Conservation (phyloP, 1,140 invertebrate species). For the Thereuonema tuberculata region DNA sequence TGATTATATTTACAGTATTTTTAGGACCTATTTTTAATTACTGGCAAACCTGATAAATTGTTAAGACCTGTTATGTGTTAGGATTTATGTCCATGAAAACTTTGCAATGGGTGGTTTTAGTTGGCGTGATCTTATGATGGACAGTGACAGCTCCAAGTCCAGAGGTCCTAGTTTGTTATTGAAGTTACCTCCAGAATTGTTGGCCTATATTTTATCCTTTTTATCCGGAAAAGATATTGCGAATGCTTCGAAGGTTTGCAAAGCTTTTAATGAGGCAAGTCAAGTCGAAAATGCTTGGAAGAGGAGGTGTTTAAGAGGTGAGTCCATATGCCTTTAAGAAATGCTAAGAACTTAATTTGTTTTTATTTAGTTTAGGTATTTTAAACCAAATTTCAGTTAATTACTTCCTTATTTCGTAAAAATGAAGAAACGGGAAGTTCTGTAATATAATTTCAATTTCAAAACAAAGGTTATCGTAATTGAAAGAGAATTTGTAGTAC, state of each 20-base stretch:
- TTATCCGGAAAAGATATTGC: not conserved
- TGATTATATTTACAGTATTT: too few species aligned
- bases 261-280: not conserved
- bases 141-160: not conserved
- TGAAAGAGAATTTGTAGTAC: too few species aligned
- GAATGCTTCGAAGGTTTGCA: not conserved
- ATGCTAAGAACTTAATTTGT: too few species aligned
- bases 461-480: too few species aligned
- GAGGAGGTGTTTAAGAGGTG: not conserved
- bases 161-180: not conserved
- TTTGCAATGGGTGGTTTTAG: conserved; percentile 1
- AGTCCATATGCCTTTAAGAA: too few species aligned
- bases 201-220: not conserved
- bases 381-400: not conserved
- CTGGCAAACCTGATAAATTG: too few species aligned
- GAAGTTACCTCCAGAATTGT: conserved; percentile 2
- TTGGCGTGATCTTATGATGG: conserved; percentile 1
- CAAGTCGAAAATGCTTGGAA: not conserved
- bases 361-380: too few species aligned
- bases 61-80: too few species aligned
- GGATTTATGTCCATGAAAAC: too few species aligned
- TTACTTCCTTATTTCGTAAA: not conserved
- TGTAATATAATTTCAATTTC: too few species aligned
- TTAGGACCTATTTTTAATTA: too few species aligned
- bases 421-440: too few species aligned